Base-by-base conservation (phyloP, 2,888 invertebrate genomes). In the Drosophila melanosoma region DNA sequence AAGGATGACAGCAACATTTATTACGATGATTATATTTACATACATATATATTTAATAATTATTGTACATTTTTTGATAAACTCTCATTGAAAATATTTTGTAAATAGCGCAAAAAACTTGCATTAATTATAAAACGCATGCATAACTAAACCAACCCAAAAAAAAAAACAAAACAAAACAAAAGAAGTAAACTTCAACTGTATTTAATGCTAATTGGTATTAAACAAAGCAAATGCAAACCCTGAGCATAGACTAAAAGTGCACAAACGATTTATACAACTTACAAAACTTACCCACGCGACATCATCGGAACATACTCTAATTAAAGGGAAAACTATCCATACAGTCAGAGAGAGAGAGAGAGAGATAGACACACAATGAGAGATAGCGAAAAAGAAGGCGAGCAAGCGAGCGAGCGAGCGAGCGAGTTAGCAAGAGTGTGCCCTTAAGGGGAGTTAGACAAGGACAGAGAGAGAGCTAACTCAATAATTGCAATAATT, bases 191-290 rank as follows among this genome's bases (percentile, higher is more conserved):
- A 74, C 61, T 42, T 20, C 49, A 82, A 82, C 72, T 84, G 76
- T 75, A 80, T 75, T 79, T 78, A 87, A 85, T 73, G 81, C 79
- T 87, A 87, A 81, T 73, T 79, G 74, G 75, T 82, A 84, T 81
- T 57, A 45, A 40, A 56, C n/a, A 54, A 58, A 69, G 75, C 74
- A 72, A 84, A 87, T 60, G 78, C 83, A 90, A 90, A 90, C 82
- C 90, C 90, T 90, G 90, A 86, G 88, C 88, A 90, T 90, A 86
- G 86, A 90, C 90, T 86, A 89, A 85, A 87, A 79, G 69, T 79
- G 86, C 90, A 90, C 86, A 75, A 84, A 85, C 82, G 63, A 84
- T 75, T 79, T 79, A 87, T 79, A 90, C 75, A 90, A 80, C 69
- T 48, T 79, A 75, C 57, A 82, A 89, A 82, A 89, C 83, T 81